Conservation (phyloP, 2,113 vertebrate genomes). For the Caloenas nicobarica region DNA sequence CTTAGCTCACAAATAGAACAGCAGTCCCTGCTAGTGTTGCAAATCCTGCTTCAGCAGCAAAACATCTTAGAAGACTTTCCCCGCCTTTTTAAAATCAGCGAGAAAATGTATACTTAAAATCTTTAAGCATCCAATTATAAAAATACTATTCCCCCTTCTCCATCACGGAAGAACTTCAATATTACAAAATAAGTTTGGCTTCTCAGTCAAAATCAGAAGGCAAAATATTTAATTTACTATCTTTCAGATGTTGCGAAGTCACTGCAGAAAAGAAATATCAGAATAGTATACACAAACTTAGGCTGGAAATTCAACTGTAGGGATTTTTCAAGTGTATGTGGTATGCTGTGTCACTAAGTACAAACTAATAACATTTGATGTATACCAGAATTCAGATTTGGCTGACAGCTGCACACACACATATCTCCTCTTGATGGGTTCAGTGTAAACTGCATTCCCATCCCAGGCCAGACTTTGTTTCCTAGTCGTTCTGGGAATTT, state of each 20-base stretch:
- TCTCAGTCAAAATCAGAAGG: neutral
- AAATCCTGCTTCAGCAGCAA: conserved; percentile 36
- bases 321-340: neutral
- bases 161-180: neutral
- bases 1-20: conserved; percentile 42
- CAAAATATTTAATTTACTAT: neutral
- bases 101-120: neutral
- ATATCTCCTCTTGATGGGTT: neutral
- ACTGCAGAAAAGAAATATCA: neutral
- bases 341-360: neutral
- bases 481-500: neutral
- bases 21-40: conserved; percentile 6
- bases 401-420: neutral
- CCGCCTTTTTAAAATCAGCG: neutral
- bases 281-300: neutral
- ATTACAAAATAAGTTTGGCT: neutral
- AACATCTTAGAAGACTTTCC: neutral
- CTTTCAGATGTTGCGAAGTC: neutral
- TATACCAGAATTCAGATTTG: neutral
- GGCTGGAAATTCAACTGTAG: neutral
- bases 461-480: neutral
- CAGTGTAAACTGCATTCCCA: neutral
- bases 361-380: neutral
- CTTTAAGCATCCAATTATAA: neutral
- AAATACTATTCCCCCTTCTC: neutral